Evolutionary conservation across 2,888 invertebrate species (phyloP).

Genomic region (Chesias legatella): DNA sequence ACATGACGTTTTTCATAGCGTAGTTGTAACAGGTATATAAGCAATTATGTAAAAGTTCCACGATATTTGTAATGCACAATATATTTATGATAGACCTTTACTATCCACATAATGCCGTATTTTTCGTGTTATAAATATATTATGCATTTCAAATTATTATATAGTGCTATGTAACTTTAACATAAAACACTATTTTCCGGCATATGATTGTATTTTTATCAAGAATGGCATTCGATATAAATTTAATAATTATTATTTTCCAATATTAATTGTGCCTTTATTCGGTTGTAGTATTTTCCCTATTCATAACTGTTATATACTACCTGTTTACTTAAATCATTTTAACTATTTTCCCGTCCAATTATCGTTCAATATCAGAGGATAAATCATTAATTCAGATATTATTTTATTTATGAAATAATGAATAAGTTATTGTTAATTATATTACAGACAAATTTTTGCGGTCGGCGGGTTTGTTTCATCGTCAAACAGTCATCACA

Average conservation of each 20-base stretch:
- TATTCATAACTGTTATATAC: no score
- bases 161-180: not conserved
- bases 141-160: not conserved
- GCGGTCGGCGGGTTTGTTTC: constrained; percentile 68
- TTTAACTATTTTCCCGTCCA: no score
- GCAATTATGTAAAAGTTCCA: constrained; percentile 44
- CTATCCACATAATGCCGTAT: not conserved
- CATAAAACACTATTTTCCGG: not conserved
- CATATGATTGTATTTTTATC: not conserved
- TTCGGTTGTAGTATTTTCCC: no score
- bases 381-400: no score
- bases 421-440: not conserved
- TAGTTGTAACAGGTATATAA: not conserved
- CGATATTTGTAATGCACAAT: constrained; percentile 36
- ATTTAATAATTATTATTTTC: no score
- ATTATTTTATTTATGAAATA: no score
- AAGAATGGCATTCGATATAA: no score
- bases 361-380: no score
- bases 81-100: constrained; percentile 19
- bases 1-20: no score
- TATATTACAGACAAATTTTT: constrained; percentile 4
- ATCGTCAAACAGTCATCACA: constrained; percentile 54
- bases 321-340: no score
- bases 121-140: not conserved
- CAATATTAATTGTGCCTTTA: no score